Conservation (phyloP, 1,140 invertebrate species). For the Lasioglossum baleicum region DNA sequence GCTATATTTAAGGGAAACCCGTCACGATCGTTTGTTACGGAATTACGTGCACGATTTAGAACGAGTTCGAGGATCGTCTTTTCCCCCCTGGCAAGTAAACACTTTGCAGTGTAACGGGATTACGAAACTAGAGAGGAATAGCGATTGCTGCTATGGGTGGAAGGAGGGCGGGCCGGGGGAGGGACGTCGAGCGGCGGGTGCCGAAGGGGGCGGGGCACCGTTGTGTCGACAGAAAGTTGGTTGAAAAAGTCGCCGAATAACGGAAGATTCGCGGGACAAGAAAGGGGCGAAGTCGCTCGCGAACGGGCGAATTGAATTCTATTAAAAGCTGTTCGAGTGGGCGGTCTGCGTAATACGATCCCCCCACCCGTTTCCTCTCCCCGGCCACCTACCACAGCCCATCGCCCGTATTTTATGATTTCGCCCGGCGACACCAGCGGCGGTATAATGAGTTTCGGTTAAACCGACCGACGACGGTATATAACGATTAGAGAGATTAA, state of each 20-base stretch:
- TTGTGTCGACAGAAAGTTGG: too few relatives aligned
- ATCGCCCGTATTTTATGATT: neutral
- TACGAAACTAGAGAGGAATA: neutral
- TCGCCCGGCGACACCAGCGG: neutral
- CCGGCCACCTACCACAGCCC: neutral
- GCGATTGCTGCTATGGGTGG: too few relatives aligned
- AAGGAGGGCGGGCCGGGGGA: too few relatives aligned
- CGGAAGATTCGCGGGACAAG: neutral
- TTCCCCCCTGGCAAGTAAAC: neutral
- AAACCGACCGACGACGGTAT: neutral
- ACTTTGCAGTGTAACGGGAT: neutral
- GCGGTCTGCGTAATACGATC: neutral
- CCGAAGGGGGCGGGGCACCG: too few relatives aligned
- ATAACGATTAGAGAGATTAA: conserved; percentile 11
- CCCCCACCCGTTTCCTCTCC: too few relatives aligned
- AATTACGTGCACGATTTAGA: neutral
- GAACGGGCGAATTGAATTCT: neutral
- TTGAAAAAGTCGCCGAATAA: neutral
- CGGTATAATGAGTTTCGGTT: neutral
- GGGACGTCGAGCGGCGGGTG: too few relatives aligned
- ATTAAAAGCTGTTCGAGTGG: conserved; percentile 2
- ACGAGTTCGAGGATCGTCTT: neutral
- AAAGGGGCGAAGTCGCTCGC: neutral
- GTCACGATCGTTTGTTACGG: too few relatives aligned
- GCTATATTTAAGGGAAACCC: neutral